phyloP scores from a whole-genome alignment of 2,888 invertebrate genomes.

The Merodon equestris region DNA sequence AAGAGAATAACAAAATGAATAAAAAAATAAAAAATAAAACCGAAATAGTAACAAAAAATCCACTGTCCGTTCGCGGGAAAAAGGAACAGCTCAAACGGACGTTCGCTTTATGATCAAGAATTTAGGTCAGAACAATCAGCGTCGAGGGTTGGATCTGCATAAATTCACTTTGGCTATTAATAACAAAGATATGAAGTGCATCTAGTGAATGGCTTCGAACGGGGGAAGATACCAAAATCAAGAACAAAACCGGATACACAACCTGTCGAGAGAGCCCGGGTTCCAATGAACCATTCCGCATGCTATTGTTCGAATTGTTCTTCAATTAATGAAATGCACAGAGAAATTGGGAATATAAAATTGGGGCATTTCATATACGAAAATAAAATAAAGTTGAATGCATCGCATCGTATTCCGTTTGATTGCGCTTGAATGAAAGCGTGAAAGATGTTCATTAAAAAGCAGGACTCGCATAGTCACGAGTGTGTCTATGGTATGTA shows the following conservation, averaged over 20 bases:
- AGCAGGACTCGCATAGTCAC: too few species aligned
- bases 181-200: constrained; percentile 47
- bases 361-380: too few species aligned
- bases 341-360: too few species aligned
- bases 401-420: too few species aligned
- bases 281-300: constrained; percentile 33
- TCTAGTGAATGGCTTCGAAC: too few species aligned
- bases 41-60: constrained; percentile 34
- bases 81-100: constrained; percentile 30
- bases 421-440: too few species aligned
- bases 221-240: not conserved
- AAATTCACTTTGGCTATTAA: constrained; percentile 62
- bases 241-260: constrained; percentile 39
- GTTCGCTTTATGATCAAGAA: constrained; percentile 60
- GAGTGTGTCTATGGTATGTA: too few species aligned
- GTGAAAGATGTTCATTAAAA: too few species aligned
- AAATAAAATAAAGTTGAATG: too few species aligned
- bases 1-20: constrained; percentile 49
- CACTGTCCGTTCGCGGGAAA: too few species aligned
- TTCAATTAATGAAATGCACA: too few species aligned
- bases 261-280: constrained; percentile 34
- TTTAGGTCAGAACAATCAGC: constrained; percentile 64
- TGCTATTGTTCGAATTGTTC: too few species aligned
- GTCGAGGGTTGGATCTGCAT: constrained; percentile 56
- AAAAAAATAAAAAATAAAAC: constrained; percentile 26